Evolutionary conservation across 2,113 vertebrate genomes (phyloP).

Genomic region (Uropsilus gracilis): DNA sequence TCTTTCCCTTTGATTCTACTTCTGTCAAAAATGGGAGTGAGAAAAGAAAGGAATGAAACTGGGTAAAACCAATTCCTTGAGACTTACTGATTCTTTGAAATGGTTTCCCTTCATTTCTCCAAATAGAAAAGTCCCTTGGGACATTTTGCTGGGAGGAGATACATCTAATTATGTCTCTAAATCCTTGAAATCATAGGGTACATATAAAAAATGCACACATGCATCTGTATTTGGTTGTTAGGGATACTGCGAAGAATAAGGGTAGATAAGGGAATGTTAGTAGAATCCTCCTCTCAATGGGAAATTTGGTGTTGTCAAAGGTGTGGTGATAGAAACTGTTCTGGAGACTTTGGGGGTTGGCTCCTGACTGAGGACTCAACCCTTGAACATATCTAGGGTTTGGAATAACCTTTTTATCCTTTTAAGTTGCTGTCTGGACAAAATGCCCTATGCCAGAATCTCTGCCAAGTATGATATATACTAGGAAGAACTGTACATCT

Average conservation of each 20-base stretch:
- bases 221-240: background rate
- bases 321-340: background rate
- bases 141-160: background rate
- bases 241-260: background rate
- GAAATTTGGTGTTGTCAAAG: background rate
- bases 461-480: background rate
- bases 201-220: background rate
- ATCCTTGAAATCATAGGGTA: background rate
- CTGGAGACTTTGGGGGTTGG: background rate
- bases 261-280: background rate
- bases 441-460: background rate
- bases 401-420: background rate
- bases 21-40: background rate
- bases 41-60: background rate
- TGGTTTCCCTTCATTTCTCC: background rate
- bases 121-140: background rate
- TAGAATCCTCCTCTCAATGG: background rate
- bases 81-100: slow-evolving; percentile 15
- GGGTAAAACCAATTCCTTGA: background rate
- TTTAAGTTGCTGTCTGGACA: background rate
- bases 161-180: background rate
- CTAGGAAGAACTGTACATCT: background rate
- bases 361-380: background rate
- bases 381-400: background rate
- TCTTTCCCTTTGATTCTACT: slow-evolving; percentile 25